Conservation (phyloP, 1,140 invertebrate genomes). For the Lepeophtheirus salmonis region DNA sequence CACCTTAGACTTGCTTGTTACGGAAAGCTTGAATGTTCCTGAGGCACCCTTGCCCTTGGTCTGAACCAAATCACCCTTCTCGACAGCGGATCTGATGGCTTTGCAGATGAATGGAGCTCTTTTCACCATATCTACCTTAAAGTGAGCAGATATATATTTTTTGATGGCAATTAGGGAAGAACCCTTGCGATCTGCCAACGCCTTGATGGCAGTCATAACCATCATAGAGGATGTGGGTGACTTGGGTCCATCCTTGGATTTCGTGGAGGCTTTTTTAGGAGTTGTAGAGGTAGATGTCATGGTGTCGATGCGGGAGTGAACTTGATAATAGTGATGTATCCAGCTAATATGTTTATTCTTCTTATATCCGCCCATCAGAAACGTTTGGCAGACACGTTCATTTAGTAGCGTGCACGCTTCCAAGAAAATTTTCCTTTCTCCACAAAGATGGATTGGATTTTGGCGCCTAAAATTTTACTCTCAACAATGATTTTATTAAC, state of each 20-base stretch:
- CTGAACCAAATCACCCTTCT: conserved; percentile 35
- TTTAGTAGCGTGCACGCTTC: no score
- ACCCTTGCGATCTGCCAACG: conserved; percentile 38
- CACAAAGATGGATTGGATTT: no score
- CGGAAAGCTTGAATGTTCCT: conserved; percentile 37
- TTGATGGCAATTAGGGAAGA: conserved; percentile 41
- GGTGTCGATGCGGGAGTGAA: no score
- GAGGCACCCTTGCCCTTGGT: conserved; percentile 41
- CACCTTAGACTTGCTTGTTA: conserved; percentile 19
- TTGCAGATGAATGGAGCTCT: conserved; percentile 36
- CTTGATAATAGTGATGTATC: no score
- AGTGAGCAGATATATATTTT: conserved; percentile 38
- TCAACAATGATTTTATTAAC: no score
- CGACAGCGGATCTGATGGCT: conserved; percentile 28
- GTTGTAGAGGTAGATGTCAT: conserved; percentile 1
- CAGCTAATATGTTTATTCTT: no score
- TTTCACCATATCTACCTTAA: conserved; percentile 38
- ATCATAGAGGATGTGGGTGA: conserved; percentile 27
- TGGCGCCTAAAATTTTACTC: no score
- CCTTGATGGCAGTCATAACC: conserved; percentile 37
- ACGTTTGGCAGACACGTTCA: no score
- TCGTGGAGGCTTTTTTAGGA: conserved; percentile 19
- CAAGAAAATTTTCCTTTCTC: no score
- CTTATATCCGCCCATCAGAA: no score
- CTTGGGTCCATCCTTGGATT: conserved; percentile 20